These are phyloP conservation scores for Parasteatoda tepidariorum DNA, from an alignment of 1,140 invertebrate genomes.

Conservation along the genomic window DNA sequence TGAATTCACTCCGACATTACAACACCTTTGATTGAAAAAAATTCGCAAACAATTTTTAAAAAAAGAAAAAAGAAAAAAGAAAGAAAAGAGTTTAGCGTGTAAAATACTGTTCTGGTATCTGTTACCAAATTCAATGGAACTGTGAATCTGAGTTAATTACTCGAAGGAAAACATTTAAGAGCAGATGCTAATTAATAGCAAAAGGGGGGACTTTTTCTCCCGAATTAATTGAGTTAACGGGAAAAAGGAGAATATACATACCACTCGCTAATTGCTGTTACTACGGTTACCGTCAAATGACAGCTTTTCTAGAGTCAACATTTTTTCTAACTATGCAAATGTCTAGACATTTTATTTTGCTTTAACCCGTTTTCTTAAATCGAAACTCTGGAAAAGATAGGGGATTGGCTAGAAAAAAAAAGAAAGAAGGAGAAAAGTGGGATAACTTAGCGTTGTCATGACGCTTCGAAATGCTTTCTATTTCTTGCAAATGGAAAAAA, in stretches of 20 bases:
- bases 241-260: conserved; percentile 33
- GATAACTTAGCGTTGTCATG: conserved; percentile 27
- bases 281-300: conserved; percentile 41
- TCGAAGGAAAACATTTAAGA: conserved; percentile 57
- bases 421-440: neutral
- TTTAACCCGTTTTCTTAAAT: neutral
- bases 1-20: conserved; percentile 19
- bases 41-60: conserved; percentile 5
- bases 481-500: neutral
- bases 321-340: conserved; percentile 56
- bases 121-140: conserved; percentile 7
- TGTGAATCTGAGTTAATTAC: conserved; percentile 52
- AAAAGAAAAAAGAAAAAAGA: conserved; percentile 1
- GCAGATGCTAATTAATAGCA: conserved; percentile 59
- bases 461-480: conserved; percentile 5
- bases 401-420: neutral
- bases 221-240: conserved; percentile 45
- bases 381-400: neutral
- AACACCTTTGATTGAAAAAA: conserved; percentile 7
- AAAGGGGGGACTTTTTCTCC: conserved; percentile 27
- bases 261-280: conserved; percentile 45
- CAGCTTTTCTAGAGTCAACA: conserved; percentile 56
- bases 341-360: conserved; percentile 48
- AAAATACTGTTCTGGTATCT: conserved; percentile 25
- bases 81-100: neutral